Conservation (phyloP, 2,888 invertebrate genomes). For the Tinea semifulvella region DNA sequence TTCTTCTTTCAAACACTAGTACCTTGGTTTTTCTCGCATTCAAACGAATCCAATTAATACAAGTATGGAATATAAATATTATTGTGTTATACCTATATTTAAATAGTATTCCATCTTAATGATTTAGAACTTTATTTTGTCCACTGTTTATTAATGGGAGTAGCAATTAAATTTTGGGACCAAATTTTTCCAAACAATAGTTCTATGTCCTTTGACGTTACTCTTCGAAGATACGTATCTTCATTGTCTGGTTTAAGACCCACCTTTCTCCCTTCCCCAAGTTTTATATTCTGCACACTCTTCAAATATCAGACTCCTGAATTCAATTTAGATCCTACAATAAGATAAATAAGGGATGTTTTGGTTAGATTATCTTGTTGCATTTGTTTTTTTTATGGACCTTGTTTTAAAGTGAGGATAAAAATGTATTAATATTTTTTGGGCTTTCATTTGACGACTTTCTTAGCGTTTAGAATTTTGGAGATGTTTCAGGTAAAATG, state of each 20-base stretch:
- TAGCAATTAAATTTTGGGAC: too few relatives aligned
- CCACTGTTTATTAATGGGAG: too few relatives aligned
- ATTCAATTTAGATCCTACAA: constrained; percentile 60
- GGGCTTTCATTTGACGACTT: constrained; percentile 1
- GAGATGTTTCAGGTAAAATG: constrained; percentile 8
- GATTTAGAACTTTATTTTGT: too few relatives aligned
- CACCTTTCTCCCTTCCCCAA: constrained; percentile 13
- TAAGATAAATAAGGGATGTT: constrained; percentile 36
- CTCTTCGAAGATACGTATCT: constrained; percentile 9
- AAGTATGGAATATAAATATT: too few relatives aligned
- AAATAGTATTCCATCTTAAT: too few relatives aligned
- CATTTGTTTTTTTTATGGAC: background rate
- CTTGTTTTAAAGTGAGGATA: constrained; percentile 7
- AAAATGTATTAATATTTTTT: constrained; percentile 4
- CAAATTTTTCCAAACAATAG: too few relatives aligned
- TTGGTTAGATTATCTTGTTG: constrained; percentile 11
- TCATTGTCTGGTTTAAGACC: constrained; percentile 5
- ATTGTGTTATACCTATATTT: too few relatives aligned
- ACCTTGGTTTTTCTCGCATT: too few relatives aligned
- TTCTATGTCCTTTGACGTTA: too few relatives aligned
- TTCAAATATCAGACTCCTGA: constrained; percentile 25
- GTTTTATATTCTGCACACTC: constrained; percentile 50
- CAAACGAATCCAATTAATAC: too few relatives aligned
- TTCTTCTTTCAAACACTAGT: too few relatives aligned
- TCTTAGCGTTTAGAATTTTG: constrained; percentile 2